Evolutionary conservation across 2,888 invertebrate species (phyloP).

Genomic region (Leptopilina syphax): DNA sequence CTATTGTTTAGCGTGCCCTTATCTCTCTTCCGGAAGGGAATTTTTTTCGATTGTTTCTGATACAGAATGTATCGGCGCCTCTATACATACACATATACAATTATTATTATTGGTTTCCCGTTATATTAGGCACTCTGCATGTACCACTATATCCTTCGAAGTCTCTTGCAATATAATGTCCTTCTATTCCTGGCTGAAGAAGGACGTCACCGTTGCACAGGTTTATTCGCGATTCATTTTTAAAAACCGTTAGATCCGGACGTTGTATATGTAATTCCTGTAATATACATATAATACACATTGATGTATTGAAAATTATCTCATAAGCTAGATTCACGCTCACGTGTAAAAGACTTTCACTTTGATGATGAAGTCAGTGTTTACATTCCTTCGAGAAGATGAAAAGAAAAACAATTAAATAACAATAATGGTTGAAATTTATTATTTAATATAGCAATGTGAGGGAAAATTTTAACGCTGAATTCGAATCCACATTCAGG

Average conservation of each 20-base stretch:
- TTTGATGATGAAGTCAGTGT: slow-evolving; percentile 23
- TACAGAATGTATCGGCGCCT: slow-evolving; percentile 5
- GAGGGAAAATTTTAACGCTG: too few species aligned
- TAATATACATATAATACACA: too few species aligned
- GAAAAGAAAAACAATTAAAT: background rate
- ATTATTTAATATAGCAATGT: too few species aligned
- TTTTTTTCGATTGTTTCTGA: slow-evolving; percentile 22
- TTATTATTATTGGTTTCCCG: slow-evolving; percentile 28
- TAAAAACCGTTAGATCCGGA: slow-evolving; percentile 36
- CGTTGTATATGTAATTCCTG: background rate
- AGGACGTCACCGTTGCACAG: slow-evolving; percentile 12
- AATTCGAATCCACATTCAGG: too few species aligned
- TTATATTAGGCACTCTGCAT: background rate
- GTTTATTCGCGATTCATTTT: slow-evolving; percentile 22
- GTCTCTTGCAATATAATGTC: slow-evolving; percentile 24
- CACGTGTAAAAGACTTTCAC: slow-evolving; percentile 31
- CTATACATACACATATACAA: background rate
- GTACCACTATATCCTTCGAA: slow-evolving; percentile 11
- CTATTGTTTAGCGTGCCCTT: slow-evolving; percentile 22
- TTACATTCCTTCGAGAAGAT: background rate
- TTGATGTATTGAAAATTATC: slow-evolving; percentile 2
- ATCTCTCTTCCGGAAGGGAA: slow-evolving; percentile 24
- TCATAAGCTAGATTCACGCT: background rate
- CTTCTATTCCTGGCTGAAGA: background rate
- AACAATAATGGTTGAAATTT: too few species aligned